phyloP scores from a whole-genome alignment of 2,797 vertebrate species.

The Peromyscus nudipes region DNA sequence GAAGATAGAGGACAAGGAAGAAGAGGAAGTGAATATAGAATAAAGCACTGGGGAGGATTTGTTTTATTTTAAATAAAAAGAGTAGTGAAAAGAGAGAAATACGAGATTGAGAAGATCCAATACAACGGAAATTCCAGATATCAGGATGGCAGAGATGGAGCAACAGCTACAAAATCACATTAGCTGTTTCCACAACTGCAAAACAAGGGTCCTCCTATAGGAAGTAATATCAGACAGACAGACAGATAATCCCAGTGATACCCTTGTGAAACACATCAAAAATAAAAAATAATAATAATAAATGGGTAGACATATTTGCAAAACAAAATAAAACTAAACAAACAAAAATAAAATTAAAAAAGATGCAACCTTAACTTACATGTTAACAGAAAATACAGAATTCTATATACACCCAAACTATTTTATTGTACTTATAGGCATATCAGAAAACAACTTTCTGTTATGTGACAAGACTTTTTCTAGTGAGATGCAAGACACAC shows the following conservation, averaged over 20 bases:
- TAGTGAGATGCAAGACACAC: neutral
- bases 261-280: neutral
- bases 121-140: neutral
- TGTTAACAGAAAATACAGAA: neutral
- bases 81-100: neutral
- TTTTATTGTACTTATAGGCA: neutral
- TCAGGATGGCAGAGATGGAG: neutral
- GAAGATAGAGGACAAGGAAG: neutral
- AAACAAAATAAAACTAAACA: neutral
- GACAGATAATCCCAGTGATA: too few species aligned
- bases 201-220: neutral
- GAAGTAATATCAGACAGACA: neutral
- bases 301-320: neutral
- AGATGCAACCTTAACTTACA: neutral
- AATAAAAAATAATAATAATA: neutral
- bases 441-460: neutral
- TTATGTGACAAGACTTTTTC: neutral
- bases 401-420: neutral
- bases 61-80: neutral
- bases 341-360: neutral
- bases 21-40: too few species aligned
- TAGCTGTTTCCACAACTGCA: neutral
- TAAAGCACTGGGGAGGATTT: neutral
- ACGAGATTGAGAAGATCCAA: neutral
- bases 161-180: neutral